Percentiles rank a stretch among this genome's conserved stretches.
phyloP scores from a whole-genome alignment of 2,797 vertebrate species.

The Acipenser ruthenus region DNA sequence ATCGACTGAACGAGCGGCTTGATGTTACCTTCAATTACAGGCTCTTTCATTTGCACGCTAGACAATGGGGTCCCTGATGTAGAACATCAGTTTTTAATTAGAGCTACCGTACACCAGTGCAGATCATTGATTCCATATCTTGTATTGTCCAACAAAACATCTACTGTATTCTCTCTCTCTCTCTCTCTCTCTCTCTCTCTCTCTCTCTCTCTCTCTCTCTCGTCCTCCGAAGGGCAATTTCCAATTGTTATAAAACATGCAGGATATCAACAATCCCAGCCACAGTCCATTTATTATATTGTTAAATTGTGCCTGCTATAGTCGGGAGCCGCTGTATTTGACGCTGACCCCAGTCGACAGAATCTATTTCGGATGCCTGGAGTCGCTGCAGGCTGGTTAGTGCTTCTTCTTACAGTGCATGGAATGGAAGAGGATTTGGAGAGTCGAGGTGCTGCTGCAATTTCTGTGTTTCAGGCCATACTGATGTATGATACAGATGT shows the following conservation, averaged over 20 bases:
- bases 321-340: neutral
- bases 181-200: too few species aligned
- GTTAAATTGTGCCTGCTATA: neutral
- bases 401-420: neutral
- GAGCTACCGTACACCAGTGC: too few species aligned
- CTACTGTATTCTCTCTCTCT: too few species aligned
- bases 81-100: too few species aligned
- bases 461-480: neutral
- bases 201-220: constrained; percentile 10
- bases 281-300: neutral
- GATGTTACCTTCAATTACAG: too few species aligned
- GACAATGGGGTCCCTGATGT: too few species aligned
- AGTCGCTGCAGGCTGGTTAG: neutral
- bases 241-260: neutral
- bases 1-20: too few species aligned
- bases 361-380: too few species aligned
- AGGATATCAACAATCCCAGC: neutral
- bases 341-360: neutral
- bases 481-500: neutral
- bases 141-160: too few species aligned
- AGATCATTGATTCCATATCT: too few species aligned
- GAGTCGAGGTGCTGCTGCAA: neutral
- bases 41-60: too few species aligned
- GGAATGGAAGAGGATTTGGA: neutral
- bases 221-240: neutral